Conservation (phyloP, 2,113 vertebrate species). For the Rhabdornis inornatus region DNA sequence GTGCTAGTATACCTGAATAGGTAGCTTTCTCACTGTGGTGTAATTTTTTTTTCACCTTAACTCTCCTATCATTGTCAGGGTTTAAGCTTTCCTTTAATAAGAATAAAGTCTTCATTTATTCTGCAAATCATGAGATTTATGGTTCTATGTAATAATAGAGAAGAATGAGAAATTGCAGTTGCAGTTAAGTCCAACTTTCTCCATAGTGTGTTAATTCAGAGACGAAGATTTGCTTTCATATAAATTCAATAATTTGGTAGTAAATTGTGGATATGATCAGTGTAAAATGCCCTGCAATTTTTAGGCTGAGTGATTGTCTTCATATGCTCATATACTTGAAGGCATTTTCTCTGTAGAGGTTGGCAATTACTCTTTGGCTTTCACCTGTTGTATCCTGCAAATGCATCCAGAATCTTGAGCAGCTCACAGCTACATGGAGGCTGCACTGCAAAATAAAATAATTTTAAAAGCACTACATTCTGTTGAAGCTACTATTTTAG, state of each 20-base stretch:
- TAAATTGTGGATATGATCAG: neutral
- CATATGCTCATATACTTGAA: neutral
- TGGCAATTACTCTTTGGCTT: neutral
- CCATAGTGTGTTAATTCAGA: neutral
- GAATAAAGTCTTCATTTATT: neutral
- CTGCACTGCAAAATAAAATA: neutral
- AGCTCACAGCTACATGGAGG: neutral
- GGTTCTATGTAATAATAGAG: neutral
- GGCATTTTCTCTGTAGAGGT: neutral
- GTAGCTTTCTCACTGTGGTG: neutral
- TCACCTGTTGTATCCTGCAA: neutral
- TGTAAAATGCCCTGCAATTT: neutral
- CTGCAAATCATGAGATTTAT: neutral
- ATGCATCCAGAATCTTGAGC: neutral
- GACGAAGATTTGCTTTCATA: neutral
- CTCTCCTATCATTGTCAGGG: neutral
- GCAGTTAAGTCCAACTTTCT: neutral
- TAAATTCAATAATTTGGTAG: neutral
- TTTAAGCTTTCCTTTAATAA: neutral
- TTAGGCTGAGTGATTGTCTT: neutral
- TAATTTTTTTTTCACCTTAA: neutral
- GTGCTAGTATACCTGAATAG: neutral
- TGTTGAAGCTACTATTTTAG: neutral
- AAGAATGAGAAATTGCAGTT: neutral
- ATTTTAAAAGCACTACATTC: accelerated